These are phyloP conservation scores for Drosophila cognata DNA, from an alignment of 2,888 invertebrate species.

Conservation along the genomic window DNA sequence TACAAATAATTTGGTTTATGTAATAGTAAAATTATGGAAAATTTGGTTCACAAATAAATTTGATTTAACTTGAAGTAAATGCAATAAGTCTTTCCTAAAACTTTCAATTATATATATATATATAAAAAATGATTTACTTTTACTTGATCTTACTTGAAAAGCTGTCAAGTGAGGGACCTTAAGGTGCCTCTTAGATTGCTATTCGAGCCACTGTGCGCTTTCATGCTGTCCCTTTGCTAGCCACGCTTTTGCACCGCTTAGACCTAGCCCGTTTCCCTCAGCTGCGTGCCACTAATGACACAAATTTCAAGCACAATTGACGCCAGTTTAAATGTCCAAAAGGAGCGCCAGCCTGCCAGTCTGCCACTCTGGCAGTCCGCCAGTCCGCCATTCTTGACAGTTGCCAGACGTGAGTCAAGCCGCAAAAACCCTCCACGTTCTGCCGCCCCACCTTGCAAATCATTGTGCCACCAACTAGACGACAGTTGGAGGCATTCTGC, in stretches of 20 bases:
- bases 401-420: slow-evolving; percentile 17
- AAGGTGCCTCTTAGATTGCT: not conserved
- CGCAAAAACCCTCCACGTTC: slow-evolving; percentile 30
- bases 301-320: slow-evolving; percentile 76
- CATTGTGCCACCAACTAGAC: slow-evolving; percentile 16
- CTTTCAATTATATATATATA: too few relatives aligned
- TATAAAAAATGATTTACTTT: not conserved
- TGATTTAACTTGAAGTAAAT: not conserved
- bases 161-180: slow-evolving; percentile 12
- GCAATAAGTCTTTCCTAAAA: too few relatives aligned
- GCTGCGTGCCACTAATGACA: slow-evolving; percentile 65
- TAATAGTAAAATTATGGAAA: not conserved
- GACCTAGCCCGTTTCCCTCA: slow-evolving; percentile 29
- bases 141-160: not conserved
- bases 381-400: slow-evolving; percentile 25
- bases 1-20: not conserved
- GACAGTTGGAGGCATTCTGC: slow-evolving; percentile 38
- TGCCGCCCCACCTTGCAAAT: slow-evolving; percentile 3
- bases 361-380: not conserved
- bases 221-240: not conserved
- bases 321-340: slow-evolving; percentile 58
- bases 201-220: slow-evolving; percentile 9
- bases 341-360: slow-evolving; percentile 3
- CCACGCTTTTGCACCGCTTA: slow-evolving; percentile 14
- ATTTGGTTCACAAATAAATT: not conserved